Conservation (phyloP, 1,140 invertebrate species). For the Hycleus cichorii region DNA sequence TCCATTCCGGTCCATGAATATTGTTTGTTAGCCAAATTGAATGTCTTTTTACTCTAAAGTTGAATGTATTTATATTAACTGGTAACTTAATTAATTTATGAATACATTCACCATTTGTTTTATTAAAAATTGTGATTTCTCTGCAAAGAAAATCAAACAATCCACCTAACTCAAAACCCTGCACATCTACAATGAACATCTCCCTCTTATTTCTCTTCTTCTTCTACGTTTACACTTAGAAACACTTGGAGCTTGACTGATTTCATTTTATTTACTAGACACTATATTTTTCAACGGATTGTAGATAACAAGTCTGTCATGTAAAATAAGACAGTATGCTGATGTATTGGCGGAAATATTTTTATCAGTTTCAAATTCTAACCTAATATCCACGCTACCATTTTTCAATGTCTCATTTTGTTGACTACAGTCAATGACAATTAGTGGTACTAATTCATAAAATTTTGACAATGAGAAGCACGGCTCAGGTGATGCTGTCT, state of each 20-base stretch:
- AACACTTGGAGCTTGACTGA: not conserved
- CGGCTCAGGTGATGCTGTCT: constrained; percentile 1
- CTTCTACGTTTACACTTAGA: not conserved
- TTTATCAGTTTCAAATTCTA: not conserved
- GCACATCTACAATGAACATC: not conserved
- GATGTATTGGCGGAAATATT: not conserved
- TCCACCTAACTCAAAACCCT: not conserved
- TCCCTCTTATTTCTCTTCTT: not conserved
- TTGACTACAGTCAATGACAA: constrained; percentile 24
- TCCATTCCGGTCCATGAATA: too few relatives aligned
- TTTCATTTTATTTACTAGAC: too few relatives aligned
- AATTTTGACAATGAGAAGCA: constrained; percentile 2
- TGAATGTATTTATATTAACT: too few relatives aligned
- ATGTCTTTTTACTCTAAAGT: too few relatives aligned
- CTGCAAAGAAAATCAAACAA: not conserved
- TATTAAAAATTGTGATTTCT: not conserved
- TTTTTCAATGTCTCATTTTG: constrained; percentile 19
- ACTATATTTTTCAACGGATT: not conserved
- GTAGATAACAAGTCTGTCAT: not conserved
- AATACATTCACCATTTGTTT: too few relatives aligned
- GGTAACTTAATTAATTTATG: too few relatives aligned
- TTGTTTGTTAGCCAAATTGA: too few relatives aligned
- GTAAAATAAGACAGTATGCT: not conserved
- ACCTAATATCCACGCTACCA: not conserved
- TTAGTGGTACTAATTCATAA: constrained; percentile 11